Conservation (phyloP, 2,888 invertebrate species). For the Nyleta sp. region DNA sequence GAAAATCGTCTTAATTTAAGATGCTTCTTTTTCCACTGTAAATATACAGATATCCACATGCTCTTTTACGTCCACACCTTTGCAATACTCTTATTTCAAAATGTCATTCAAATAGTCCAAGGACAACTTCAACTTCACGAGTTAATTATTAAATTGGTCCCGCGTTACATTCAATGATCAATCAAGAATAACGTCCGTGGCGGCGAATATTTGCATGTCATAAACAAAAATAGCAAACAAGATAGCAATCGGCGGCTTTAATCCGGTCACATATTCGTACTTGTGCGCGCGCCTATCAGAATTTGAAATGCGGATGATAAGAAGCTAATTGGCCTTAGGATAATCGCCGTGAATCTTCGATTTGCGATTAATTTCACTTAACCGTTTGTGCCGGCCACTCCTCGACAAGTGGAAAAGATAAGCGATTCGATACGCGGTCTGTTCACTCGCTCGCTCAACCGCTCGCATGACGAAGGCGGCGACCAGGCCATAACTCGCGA, state of each 20-base stretch:
- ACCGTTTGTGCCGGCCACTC: slow-evolving; percentile 55
- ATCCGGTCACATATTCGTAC: slow-evolving; percentile 20
- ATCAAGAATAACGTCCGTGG: slow-evolving; percentile 14
- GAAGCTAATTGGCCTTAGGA: slow-evolving; percentile 44
- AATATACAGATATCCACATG: too few species aligned
- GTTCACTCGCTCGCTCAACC: slow-evolving; percentile 41
- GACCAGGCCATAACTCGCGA: slow-evolving; percentile 80
- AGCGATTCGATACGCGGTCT: slow-evolving; percentile 75
- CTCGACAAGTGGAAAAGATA: slow-evolving; percentile 70
- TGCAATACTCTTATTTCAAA: background rate
- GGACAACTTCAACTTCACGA: background rate
- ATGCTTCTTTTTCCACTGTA: too few species aligned
- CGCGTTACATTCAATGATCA: slow-evolving; percentile 12
- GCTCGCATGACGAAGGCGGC: slow-evolving; percentile 81
- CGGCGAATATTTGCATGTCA: slow-evolving; percentile 38
- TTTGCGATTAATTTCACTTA: slow-evolving; percentile 67
- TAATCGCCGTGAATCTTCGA: slow-evolving; percentile 63
- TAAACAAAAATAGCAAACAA: slow-evolving; percentile 29
- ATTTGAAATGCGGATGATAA: slow-evolving; percentile 37
- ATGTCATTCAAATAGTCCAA: slow-evolving; percentile 5
- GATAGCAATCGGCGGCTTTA: slow-evolving; percentile 30
- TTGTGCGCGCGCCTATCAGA: slow-evolving; percentile 19
- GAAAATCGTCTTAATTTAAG: too few species aligned
- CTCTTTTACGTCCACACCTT: too few species aligned
- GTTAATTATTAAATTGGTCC: slow-evolving; percentile 30